phyloP scores from a whole-genome alignment of 1,140 invertebrate genomes.

The Daktulosphaira vitifoliae region DNA sequence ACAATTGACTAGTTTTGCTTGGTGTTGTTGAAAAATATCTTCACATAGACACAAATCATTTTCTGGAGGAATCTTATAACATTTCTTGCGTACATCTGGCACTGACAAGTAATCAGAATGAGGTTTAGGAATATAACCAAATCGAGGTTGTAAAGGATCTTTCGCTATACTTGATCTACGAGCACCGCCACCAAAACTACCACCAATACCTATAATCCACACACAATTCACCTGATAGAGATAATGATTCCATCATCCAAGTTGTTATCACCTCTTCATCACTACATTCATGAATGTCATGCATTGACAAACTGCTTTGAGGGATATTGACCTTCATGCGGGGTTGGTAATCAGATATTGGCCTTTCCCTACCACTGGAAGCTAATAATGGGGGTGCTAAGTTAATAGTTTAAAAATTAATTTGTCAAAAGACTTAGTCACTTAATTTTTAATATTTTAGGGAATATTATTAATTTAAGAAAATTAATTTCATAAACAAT shows the following conservation, averaged over 20 bases:
- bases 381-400: neutral
- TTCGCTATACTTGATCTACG: neutral
- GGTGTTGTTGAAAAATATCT: slow-evolving; percentile 36
- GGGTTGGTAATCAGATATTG: slow-evolving; percentile 28
- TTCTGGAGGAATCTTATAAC: slow-evolving; percentile 24
- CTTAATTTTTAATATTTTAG: too few relatives aligned
- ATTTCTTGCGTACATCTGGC: slow-evolving; percentile 21
- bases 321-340: slow-evolving; percentile 7
- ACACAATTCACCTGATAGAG: slow-evolving; percentile 31
- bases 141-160: slow-evolving; percentile 32
- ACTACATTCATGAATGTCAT: slow-evolving; percentile 25
- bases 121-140: slow-evolving; percentile 31
- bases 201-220: slow-evolving; percentile 28
- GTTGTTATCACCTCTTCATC: slow-evolving; percentile 18
- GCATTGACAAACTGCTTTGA: slow-evolving; percentile 21
- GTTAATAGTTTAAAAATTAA: too few relatives aligned
- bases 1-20: slow-evolving; percentile 39
- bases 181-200: slow-evolving; percentile 12
- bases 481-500: too few relatives aligned
- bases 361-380: slow-evolving; percentile 18
- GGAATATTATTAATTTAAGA: too few relatives aligned
- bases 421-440: too few relatives aligned
- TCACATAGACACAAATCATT: slow-evolving; percentile 33
- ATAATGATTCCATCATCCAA: slow-evolving; percentile 13
- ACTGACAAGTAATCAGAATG: slow-evolving; percentile 25